Evolutionary conservation across 2,113 vertebrate genomes (phyloP).

Genomic region (Syngnathus typhle): DNA sequence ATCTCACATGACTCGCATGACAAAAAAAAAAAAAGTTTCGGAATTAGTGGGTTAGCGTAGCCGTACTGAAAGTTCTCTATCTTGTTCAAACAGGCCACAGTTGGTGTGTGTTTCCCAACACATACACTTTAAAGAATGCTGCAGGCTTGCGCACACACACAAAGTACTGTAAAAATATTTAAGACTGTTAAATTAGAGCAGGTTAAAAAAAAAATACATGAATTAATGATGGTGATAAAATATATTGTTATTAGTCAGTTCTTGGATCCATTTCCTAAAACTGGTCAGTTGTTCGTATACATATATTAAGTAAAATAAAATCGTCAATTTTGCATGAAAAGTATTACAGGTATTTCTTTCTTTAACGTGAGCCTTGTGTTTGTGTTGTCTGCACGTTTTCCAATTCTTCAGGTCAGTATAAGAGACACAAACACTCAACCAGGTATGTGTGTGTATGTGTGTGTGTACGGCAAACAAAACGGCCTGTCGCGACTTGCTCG

Average conservation of each 20-base stretch:
- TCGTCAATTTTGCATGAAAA: no score
- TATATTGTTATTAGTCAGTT: no score
- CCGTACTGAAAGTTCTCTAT: constrained; percentile 3
- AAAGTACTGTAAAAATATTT: neutral
- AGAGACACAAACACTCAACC: neutral
- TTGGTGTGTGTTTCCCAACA: constrained; percentile 18
- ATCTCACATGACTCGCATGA: neutral
- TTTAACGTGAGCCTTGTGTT: no score
- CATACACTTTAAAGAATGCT: constrained; percentile 9
- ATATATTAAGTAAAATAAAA: no score
- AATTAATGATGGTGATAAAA: no score
- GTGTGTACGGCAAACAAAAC: constrained; percentile 8
- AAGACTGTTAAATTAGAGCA: neutral
- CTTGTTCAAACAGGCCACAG: constrained; percentile 47
- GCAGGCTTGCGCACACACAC: neutral
- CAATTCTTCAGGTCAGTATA: neutral
- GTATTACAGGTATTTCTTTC: no score
- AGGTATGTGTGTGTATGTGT: constrained; percentile 21
- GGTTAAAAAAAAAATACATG: neutral
- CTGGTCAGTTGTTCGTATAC: neutral
- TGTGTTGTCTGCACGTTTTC: no score
- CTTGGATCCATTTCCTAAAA: neutral
- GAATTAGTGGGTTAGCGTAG: neutral
- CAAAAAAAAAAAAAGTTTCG: neutral
- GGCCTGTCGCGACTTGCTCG: constrained; percentile 43